Percentiles rank a stretch among this genome's conserved stretches.
These are phyloP conservation scores for Dasyornis broadbenti DNA, from an alignment of 2,113 vertebrate species.

Conservation along the genomic window DNA sequence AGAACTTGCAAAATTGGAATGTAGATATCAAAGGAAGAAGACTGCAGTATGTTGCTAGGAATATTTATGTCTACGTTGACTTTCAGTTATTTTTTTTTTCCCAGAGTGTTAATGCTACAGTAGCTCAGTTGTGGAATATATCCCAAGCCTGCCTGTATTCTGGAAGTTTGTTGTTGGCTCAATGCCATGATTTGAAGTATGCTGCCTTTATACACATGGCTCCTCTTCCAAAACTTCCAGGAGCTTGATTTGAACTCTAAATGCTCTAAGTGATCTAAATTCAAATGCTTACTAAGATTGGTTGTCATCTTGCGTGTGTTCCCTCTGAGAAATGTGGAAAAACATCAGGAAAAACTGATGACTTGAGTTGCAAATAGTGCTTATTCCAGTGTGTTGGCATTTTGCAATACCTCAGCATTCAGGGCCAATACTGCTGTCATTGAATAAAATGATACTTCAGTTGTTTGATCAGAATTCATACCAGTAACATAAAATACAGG, in stretches of 20 bases:
- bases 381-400: not conserved
- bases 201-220: not conserved
- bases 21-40: not conserved
- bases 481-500: not conserved
- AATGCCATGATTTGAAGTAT: not conserved
- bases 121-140: not conserved
- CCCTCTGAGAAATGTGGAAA: not conserved
- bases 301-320: not conserved
- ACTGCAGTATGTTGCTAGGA: not conserved
- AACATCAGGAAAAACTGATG: accelerated
- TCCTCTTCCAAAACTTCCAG: not conserved
- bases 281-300: not conserved
- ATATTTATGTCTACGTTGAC: accelerated
- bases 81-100: not conserved
- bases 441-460: not conserved
- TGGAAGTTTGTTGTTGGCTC: not conserved
- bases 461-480: not conserved
- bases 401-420: not conserved
- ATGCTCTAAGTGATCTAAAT: not conserved
- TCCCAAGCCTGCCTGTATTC: not conserved
- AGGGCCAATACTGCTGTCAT: not conserved
- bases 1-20: not conserved
- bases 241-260: not conserved
- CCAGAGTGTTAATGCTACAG: not conserved
- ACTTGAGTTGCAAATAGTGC: accelerated